Conservation (phyloP, 2,888 invertebrate species). For the Choreutis nemorana region DNA sequence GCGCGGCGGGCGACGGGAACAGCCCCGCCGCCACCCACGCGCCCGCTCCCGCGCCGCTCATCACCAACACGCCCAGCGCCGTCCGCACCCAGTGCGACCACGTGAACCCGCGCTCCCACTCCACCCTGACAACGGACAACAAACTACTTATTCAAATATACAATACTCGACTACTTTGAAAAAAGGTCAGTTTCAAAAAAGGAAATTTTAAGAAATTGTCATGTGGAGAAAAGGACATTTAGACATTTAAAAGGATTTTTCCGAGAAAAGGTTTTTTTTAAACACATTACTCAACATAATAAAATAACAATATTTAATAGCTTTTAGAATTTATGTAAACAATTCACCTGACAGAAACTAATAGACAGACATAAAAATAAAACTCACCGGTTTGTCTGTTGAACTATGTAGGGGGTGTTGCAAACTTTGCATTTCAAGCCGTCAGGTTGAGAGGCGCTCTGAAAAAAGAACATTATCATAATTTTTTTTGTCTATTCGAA, state of each 20-base stretch:
- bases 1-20: constrained; percentile 77
- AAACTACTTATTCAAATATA: too few species aligned
- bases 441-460: constrained; percentile 75
- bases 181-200: too few species aligned
- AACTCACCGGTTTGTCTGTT: constrained; percentile 72
- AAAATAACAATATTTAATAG: too few species aligned
- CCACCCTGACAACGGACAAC: constrained; percentile 56
- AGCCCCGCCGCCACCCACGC: constrained; percentile 84
- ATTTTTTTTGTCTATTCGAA: too few species aligned
- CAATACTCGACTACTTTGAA: too few species aligned
- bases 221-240: too few species aligned
- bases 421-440: constrained; percentile 85
- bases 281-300: too few species aligned
- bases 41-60: constrained; percentile 79
- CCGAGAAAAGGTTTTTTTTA: too few species aligned
- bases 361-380: background rate
- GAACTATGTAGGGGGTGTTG: constrained; percentile 81
- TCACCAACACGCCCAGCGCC: constrained; percentile 77
- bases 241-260: too few species aligned
- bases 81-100: constrained; percentile 86
- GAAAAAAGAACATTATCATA: constrained; percentile 15
- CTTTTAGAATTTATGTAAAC: too few species aligned
- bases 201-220: too few species aligned
- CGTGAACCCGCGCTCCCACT: constrained; percentile 86
- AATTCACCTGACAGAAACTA: too few species aligned